phyloP scores from a whole-genome alignment of 2,797 vertebrate genomes.

The Xenopus petersii region DNA sequence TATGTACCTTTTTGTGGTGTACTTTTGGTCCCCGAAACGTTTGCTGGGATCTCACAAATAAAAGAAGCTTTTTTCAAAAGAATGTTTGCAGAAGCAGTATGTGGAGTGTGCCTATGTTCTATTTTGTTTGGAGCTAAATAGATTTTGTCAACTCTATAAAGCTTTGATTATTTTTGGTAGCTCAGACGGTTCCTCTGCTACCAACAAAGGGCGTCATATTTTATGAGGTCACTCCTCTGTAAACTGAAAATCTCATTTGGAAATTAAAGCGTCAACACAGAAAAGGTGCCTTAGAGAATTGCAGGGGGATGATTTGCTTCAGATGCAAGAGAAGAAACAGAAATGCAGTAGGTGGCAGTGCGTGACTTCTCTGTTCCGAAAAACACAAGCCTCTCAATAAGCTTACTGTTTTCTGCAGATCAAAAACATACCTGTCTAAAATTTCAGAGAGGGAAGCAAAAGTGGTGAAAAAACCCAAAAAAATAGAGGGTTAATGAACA shows the following conservation, averaged over 20 bases:
- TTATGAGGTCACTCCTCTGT: background rate
- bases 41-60: too few species aligned
- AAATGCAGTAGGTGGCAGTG: conserved; percentile 5
- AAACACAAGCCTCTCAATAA: background rate
- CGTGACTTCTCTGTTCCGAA: background rate
- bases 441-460: too few species aligned
- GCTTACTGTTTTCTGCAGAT: too few species aligned
- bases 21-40: too few species aligned
- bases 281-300: background rate
- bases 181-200: background rate
- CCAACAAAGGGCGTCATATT: background rate
- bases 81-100: too few species aligned
- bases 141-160: background rate
- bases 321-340: background rate
- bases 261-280: background rate
- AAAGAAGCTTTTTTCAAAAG: too few species aligned
- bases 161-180: background rate
- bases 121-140: too few species aligned
- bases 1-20: too few species aligned
- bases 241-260: background rate
- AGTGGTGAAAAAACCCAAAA: too few species aligned
- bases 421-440: too few species aligned
- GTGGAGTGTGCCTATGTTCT: too few species aligned
- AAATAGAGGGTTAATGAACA: too few species aligned
- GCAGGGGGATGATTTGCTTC: background rate